Evolutionary conservation across 2,888 invertebrate species (phyloP), one percentile per base, ranked within the genome.

Genomic region (Thymelicus sylvestris): DNA sequence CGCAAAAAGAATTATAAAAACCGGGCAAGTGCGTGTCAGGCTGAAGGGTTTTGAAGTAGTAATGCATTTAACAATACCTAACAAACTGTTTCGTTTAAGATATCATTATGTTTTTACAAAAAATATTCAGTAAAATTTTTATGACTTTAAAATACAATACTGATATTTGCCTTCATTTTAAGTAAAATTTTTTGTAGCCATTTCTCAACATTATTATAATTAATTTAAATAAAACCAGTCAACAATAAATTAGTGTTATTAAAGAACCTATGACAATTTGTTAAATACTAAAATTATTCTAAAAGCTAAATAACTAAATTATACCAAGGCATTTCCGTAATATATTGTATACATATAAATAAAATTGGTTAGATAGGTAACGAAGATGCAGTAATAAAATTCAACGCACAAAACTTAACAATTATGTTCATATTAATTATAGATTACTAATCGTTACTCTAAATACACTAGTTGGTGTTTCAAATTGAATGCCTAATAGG

Each of bases 401-500:
- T 19, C 19, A 52, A 19, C 52, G 6, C 15, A 52, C 19, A 52
- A 65, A 52, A 65, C 39, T 65, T 19, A 50, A 50, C 39, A 52
- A 65, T 66, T 66, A 31, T 10, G 3, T 24, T 55, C 3, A 55
- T 31, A 55, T 55, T 10, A 55, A 12, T 55, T 38, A 61, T 61
- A 83, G 74, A 75, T 75, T 81, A 81, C 75, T 79, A 76, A 79
- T 78, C 74, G 72, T 86, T 83, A 73, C 62, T 78, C 83, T 87
- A 87, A 79, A 75, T 80, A 83, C 78, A 75, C 88, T 91, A 91
- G 83, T 91, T 91, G 92, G 91, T 91, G 92, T 92, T 91, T 88
- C 86, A 83, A 76, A 78, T 74, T 80, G 84, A 88, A 85, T 79
- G 77, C 81, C 85, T 85, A 83, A 83, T 84, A 87, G 85, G 84